phyloP scores from a whole-genome alignment of 2,888 invertebrate species.

The Drosophila lutescens region DNA sequence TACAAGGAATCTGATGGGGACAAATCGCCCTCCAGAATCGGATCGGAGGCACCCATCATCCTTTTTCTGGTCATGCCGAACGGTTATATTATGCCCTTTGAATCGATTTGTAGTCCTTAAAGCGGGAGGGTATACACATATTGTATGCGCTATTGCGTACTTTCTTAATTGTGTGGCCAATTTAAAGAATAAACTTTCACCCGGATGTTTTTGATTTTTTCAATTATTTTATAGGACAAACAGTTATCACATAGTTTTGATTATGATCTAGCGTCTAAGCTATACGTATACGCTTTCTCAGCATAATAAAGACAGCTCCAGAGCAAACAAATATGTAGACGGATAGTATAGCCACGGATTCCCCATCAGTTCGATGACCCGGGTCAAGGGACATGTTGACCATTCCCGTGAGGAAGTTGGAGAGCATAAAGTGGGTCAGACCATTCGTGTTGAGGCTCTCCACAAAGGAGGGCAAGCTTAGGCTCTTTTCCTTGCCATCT shows the following conservation, averaged over 20 bases:
- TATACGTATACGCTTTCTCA: conserved; percentile 68
- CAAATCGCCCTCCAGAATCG: conserved; percentile 26
- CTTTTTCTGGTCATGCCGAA: conserved; percentile 73
- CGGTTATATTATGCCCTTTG: conserved; percentile 76
- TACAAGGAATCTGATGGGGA: conserved; percentile 57
- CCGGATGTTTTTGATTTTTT: too few species aligned
- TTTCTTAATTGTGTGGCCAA: not conserved
- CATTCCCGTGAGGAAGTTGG: conserved; percentile 93
- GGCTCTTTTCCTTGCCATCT: not conserved
- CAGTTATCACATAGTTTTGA: conserved; percentile 15
- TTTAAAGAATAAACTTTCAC: not conserved
- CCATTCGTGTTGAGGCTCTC: conserved; percentile 92
- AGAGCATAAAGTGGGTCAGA: conserved; percentile 91
- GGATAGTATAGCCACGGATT: conserved; percentile 86
- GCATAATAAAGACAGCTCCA: conserved; percentile 68
- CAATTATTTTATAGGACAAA: not conserved
- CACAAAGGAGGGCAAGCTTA: conserved; percentile 84
- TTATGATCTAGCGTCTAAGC: conserved; percentile 49
- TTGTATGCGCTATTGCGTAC: not conserved
- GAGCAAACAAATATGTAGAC: conserved; percentile 86
- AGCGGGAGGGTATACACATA: too few species aligned
- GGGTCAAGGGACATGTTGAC: conserved; percentile 91
- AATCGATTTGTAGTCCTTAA: conserved; percentile 45
- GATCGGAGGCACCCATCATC: conserved; percentile 50
- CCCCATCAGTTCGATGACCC: conserved; percentile 83